phyloP scores from a whole-genome alignment of 2,797 vertebrate genomes.

The Apogon talboti region DNA sequence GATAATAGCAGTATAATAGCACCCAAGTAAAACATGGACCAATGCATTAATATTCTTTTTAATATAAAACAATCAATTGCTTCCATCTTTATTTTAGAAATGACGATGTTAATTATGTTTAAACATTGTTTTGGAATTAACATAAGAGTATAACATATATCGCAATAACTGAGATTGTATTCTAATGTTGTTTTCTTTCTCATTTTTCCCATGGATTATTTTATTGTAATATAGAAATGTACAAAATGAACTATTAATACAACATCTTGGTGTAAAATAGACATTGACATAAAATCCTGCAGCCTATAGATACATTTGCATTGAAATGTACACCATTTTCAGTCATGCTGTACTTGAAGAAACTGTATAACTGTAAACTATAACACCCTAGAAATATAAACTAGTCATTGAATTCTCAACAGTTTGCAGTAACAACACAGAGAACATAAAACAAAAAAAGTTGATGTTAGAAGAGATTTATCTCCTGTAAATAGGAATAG shows the following conservation, averaged over 20 bases:
- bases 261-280: constrained; percentile 64
- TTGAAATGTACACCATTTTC: constrained; percentile 42
- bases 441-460: constrained; percentile 25
- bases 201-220: constrained; percentile 40
- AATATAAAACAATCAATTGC: constrained; percentile 45
- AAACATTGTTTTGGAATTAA: constrained; percentile 45
- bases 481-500: constrained; percentile 79
- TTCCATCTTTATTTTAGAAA: constrained; percentile 61
- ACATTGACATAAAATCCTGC: constrained; percentile 59
- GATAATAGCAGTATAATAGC: constrained; percentile 27
- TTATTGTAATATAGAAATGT: constrained; percentile 80
- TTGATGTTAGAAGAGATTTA: constrained; percentile 50
- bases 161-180: constrained; percentile 61
- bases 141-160: constrained; percentile 40
- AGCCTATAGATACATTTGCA: constrained; percentile 58
- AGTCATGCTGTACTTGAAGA: constrained; percentile 57
- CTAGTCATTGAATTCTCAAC: constrained; percentile 10
- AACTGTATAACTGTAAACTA: constrained; percentile 34
- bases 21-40: constrained; percentile 29
- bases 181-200: constrained; percentile 50
- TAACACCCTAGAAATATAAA: constrained; percentile 56
- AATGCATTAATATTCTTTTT: constrained; percentile 57
- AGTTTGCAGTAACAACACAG: constrained; percentile 27
- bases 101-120: constrained; percentile 38
- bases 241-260: constrained; percentile 72